phyloP scores from a whole-genome alignment of 2,888 invertebrate species.

The Drosophila quasianomalipes region DNA sequence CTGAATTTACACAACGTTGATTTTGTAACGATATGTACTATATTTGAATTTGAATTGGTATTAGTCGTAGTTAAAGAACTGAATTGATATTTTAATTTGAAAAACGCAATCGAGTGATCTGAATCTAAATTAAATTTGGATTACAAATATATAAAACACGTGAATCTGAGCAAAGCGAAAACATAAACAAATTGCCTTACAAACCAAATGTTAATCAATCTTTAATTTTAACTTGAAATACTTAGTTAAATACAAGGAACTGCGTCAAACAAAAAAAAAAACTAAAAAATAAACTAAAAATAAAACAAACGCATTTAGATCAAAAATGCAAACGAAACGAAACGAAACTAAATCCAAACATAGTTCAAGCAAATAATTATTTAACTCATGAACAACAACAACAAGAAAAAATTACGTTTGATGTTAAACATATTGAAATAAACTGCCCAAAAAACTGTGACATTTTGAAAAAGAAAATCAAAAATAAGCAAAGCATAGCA shows the following conservation, averaged over 20 bases:
- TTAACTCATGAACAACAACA: slow-evolving; percentile 30
- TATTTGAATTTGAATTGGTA: slow-evolving; percentile 31
- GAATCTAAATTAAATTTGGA: slow-evolving; percentile 80
- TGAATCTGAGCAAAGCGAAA: slow-evolving; percentile 59
- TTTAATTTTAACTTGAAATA: slow-evolving; percentile 61
- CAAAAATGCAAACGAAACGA: slow-evolving; percentile 37
- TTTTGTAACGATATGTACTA: slow-evolving; percentile 36
- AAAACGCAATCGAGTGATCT: slow-evolving; percentile 65
- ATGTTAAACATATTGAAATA: slow-evolving; percentile 42
- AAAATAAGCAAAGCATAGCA: slow-evolving; percentile 17
- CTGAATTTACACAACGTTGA: slow-evolving; percentile 22
- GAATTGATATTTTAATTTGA: slow-evolving; percentile 55
- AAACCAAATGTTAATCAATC: slow-evolving; percentile 79
- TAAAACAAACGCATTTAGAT: slow-evolving; percentile 53
- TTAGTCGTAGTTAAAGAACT: slow-evolving; percentile 55
- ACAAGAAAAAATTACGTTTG: slow-evolving; percentile 22
- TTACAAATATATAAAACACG: slow-evolving; percentile 68
- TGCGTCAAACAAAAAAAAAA: slow-evolving; percentile 33
- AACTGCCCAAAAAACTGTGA: slow-evolving; percentile 63
- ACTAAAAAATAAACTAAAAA: slow-evolving; percentile 18
- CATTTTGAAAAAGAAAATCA: slow-evolving; percentile 38
- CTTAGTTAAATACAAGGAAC: slow-evolving; percentile 62
- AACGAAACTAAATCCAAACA: slow-evolving; percentile 34
- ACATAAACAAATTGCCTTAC: slow-evolving; percentile 74
- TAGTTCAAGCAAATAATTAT: slow-evolving; percentile 48